These are phyloP conservation scores for Meghimatium bilineatum DNA, from an alignment of 2,888 invertebrate genomes.

Conservation along the genomic window DNA sequence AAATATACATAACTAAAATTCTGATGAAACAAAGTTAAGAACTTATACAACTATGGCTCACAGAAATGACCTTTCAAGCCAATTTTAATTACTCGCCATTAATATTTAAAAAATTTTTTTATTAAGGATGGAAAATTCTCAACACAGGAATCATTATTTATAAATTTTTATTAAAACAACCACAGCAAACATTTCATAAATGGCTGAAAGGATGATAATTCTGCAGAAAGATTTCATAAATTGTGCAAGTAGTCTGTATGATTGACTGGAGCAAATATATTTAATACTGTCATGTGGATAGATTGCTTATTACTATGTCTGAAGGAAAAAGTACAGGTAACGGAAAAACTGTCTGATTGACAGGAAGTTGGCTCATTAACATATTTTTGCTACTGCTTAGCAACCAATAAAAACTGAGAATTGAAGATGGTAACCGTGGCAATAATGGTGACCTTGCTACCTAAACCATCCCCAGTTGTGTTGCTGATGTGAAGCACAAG, in stretches of 20 bases:
- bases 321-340: too few species aligned
- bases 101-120: not conserved
- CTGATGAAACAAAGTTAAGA: not conserved
- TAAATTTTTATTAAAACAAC: too few species aligned
- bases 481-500: not conserved
- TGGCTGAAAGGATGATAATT: too few species aligned
- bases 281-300: not conserved
- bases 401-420: not conserved
- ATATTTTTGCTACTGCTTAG: not conserved
- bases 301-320: not conserved
- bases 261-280: not conserved
- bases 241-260: not conserved
- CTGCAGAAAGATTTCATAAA: too few species aligned
- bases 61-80: not conserved
- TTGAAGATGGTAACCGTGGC: constrained; percentile 5
- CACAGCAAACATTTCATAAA: too few species aligned
- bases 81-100: not conserved
- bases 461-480: not conserved
- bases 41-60: not conserved
- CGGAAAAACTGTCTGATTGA: too few species aligned
- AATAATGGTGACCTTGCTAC: constrained; percentile 33
- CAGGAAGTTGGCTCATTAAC: not conserved
- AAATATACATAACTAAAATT: not conserved
- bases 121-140: not conserved
- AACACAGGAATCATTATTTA: too few species aligned